These are phyloP conservation scores for Folsomia candida DNA, from an alignment of 2,888 invertebrate species.

Conservation along the genomic window DNA sequence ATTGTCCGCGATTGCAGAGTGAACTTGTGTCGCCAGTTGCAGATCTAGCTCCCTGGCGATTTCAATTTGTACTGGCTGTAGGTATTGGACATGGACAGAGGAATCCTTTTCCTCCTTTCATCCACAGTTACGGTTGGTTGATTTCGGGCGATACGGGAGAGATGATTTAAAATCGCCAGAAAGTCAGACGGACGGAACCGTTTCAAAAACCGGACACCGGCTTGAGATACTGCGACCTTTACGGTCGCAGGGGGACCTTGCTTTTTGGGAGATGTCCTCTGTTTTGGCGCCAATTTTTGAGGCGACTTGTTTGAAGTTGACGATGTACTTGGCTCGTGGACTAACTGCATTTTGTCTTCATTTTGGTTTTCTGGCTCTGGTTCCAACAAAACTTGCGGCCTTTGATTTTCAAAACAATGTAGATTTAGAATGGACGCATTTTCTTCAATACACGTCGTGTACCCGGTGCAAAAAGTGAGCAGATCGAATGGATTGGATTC, in stretches of 20 bases:
- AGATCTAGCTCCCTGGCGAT: too few relatives aligned
- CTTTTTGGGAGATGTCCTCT: not conserved
- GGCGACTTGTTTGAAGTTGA: not conserved
- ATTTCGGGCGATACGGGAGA: too few relatives aligned
- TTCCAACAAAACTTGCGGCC: not conserved
- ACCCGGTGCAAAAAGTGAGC: not conserved
- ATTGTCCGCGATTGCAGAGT: too few relatives aligned
- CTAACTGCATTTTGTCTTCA: too few relatives aligned
- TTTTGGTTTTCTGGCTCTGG: not conserved
- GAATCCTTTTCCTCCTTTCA: too few relatives aligned
- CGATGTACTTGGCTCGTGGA: not conserved
- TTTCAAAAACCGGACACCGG: not conserved
- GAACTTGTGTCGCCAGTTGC: too few relatives aligned
- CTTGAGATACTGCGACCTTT: not conserved
- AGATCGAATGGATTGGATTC: not conserved
- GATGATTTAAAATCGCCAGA: not conserved
- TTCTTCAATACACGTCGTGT: not conserved
- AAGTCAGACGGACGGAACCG: not conserved
- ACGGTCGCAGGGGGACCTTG: not conserved
- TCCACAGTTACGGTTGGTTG: too few relatives aligned
- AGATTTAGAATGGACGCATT: slow-evolving; percentile 3
- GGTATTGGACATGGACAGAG: too few relatives aligned
- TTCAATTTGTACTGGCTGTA: too few relatives aligned
- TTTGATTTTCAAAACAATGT: not conserved
- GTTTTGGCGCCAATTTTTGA: not conserved